Percentiles rank a stretch among this genome's conserved stretches.
Evolutionary conservation across 2,797 vertebrate species (phyloP).

Genomic region (Pipistrellus nathusii): DNA sequence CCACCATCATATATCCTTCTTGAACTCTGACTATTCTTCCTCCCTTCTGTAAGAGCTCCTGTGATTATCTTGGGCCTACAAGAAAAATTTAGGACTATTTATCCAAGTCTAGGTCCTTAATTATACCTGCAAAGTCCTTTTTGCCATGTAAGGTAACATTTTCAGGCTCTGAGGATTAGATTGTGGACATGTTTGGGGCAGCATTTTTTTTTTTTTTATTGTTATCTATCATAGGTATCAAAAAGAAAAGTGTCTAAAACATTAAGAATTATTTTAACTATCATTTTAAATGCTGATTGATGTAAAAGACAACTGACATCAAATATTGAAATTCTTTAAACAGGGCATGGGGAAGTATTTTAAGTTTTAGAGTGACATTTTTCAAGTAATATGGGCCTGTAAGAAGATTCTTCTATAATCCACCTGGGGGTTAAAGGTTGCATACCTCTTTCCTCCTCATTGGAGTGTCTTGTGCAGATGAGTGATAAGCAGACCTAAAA

Average conservation of each 20-base stretch:
- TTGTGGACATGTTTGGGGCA: neutral
- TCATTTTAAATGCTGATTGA: constrained; percentile 25
- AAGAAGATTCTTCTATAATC: neutral
- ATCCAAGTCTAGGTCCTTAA: neutral
- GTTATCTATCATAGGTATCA: neutral
- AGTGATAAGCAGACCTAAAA: neutral
- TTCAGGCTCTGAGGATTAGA: neutral
- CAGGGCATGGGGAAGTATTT: neutral
- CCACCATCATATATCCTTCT: neutral
- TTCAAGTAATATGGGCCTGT: neutral
- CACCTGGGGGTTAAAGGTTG: neutral
- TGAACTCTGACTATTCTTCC: neutral
- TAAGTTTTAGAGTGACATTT: neutral
- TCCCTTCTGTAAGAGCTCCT: neutral
- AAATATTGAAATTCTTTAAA: constrained; percentile 15
- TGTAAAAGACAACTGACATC: neutral
- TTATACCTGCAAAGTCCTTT: neutral
- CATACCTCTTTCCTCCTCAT: neutral
- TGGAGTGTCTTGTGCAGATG: neutral
- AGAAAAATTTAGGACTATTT: neutral
- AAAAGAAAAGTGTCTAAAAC: neutral
- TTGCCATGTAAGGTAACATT: neutral
- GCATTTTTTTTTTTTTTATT: neutral
- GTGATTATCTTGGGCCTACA: neutral
- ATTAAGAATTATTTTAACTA: neutral